These are phyloP conservation scores for Limnephilus rhombicus DNA, from an alignment of 2,888 invertebrate genomes.

Conservation along the genomic window DNA sequence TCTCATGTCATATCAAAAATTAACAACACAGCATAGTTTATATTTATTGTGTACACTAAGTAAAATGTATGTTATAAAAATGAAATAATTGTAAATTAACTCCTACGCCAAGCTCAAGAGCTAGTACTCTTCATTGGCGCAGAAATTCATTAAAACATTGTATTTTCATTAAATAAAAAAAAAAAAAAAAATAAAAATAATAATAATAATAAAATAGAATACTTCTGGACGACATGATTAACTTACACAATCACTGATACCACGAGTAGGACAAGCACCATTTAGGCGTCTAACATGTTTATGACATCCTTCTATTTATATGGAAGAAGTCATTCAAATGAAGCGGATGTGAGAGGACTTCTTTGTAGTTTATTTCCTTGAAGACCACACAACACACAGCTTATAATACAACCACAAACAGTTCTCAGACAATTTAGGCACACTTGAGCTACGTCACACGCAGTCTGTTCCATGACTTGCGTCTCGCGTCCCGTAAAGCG, in stretches of 20 bases:
- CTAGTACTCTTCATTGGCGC: too few species aligned
- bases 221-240: too few species aligned
- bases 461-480: background rate
- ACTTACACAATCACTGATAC: background rate
- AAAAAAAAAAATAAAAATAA: too few species aligned
- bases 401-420: background rate
- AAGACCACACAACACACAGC: background rate
- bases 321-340: background rate
- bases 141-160: too few species aligned
- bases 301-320: background rate
- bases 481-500: background rate
- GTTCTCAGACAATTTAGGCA: background rate
- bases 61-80: too few species aligned
- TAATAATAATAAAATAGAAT: too few species aligned
- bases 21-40: too few species aligned
- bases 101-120: too few species aligned
- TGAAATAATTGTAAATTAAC: too few species aligned
- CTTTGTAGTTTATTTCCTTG: background rate
- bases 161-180: too few species aligned
- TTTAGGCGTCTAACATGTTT: background rate
- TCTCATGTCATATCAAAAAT: too few species aligned
- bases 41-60: too few species aligned
- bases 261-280: background rate
- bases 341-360: background rate
- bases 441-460: background rate